These are phyloP conservation scores for Drosophila sulfurigaster DNA, from an alignment of 1,140 invertebrate genomes.

Conservation along the genomic window DNA sequence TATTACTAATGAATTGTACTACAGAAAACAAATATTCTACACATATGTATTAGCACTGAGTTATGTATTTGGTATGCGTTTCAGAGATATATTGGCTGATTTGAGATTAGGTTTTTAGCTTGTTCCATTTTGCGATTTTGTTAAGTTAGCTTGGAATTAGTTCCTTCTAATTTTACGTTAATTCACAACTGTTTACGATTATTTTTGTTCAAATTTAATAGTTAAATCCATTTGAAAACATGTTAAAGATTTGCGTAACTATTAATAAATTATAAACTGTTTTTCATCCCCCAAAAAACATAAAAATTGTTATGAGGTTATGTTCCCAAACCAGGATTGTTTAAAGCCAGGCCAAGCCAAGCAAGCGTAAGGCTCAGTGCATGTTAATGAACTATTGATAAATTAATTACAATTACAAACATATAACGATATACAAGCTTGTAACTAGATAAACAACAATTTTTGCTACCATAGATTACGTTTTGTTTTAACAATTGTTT, in stretches of 20 bases:
- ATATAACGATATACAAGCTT: conserved; percentile 26
- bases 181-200: conserved; percentile 28
- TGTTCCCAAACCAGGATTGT: conserved; percentile 45
- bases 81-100: conserved; percentile 56
- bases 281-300: conserved; percentile 22
- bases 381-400: conserved; percentile 47
- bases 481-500: conserved; percentile 65
- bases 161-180: conserved; percentile 50
- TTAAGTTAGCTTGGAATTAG: conserved; percentile 42
- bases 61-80: conserved; percentile 54
- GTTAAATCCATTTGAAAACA: conserved; percentile 39
- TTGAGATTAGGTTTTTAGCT: conserved; percentile 53
- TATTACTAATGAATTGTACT: conserved; percentile 60
- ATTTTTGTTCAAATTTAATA: conserved; percentile 43
- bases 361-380: conserved; percentile 48
- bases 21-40: conserved; percentile 54
- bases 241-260: conserved; percentile 59
- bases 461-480: conserved; percentile 52
- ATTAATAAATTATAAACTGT: conserved; percentile 46
- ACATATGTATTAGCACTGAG: conserved; percentile 70
- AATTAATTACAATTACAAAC: conserved; percentile 48
- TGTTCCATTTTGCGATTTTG: conserved; percentile 36
- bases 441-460: conserved; percentile 34
- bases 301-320: conserved; percentile 59
- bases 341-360: conserved; percentile 48